Evolutionary conservation across 2,888 invertebrate species (phyloP), one percentile per base, ranked within the genome.

Genomic region (Drosophila eohydei): DNA sequence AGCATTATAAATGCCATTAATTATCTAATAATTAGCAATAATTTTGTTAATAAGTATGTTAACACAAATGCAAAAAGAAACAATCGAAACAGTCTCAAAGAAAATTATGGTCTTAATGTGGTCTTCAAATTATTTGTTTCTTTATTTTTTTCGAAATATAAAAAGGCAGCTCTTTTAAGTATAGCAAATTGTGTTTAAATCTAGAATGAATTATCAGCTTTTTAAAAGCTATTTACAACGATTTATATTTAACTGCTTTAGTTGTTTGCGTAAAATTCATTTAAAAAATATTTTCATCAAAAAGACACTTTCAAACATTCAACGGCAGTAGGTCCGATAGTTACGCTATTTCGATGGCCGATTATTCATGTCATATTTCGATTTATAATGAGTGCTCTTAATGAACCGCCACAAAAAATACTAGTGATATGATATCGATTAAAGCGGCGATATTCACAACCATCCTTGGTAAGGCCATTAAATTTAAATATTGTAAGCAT

Each of bases 181-280:
- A 69, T 92, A 97, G 97, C 16, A 43, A 50, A 41, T 38, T 54
- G 40, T 38, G 26, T 68, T 67, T 48, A n/a, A 61, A 11, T 52
- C 14, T 38, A 3, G 3, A 40, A 43, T 26, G 4, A 32, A 4
- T 2, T 14, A 26, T 12, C 26, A 14, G 4, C 5, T 38, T 16
- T 11, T 0, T 14, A 7, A 34, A 34, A 12, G 6, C 32, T 21
- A 5, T 52, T 11, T 28, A 8, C 7, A 46, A 26, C 6, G 0
- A 28, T 46, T 46, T 46, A 1, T 28, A 46, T n/a, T 46, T 8
- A 28, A 8, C n/a, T 28, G 14, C 14, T 14, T 52, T 34, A 14
- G 14, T n/a, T 26, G 4, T 12, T 26, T 36, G 12, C 36, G 1
- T 12, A 6, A 36, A 36, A 34, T 6, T 34, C 5, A 0, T 14